Conservation (phyloP, 2,113 vertebrate species). For the Atractosteus spatula region DNA sequence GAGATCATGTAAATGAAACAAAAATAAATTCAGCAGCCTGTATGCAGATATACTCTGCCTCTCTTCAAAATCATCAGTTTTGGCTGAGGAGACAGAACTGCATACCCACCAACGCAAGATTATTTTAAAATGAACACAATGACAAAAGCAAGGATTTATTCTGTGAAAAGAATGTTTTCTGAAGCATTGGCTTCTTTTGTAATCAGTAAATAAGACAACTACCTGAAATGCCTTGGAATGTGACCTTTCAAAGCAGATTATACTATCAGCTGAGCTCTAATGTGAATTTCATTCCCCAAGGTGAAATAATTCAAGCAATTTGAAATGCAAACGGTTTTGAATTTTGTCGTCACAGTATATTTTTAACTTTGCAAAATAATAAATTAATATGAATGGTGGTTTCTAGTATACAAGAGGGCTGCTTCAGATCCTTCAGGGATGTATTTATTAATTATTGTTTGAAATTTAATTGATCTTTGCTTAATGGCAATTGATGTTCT, state of each 20-base stretch:
- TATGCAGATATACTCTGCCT: no score
- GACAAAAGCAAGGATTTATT: no score
- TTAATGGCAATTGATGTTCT: neutral
- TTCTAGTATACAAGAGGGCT: neutral
- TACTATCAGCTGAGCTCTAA: conserved; percentile 5
- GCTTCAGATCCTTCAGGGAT: neutral
- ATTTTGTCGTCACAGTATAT: neutral
- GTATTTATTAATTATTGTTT: neutral
- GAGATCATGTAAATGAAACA: no score
- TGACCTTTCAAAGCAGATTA: conserved; percentile 18
- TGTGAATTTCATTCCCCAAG: conserved; percentile 10
- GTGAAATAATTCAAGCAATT: conserved; percentile 20
- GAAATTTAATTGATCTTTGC: neutral
- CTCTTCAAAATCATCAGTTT: no score
- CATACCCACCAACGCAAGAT: no score
- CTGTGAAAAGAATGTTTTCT: neutral
- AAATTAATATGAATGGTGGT: no score
- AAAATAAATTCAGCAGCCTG: no score
- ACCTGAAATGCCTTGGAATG: conserved; percentile 7
- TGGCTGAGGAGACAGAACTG: no score
- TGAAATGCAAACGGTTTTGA: conserved; percentile 14
- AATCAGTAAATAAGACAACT: conserved; percentile 14
- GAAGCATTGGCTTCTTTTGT: neutral
- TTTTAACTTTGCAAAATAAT: no score
- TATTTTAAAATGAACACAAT: no score